These are phyloP conservation scores for Copidosoma aretas DNA, from an alignment of 2,888 invertebrate species.

Conservation along the genomic window DNA sequence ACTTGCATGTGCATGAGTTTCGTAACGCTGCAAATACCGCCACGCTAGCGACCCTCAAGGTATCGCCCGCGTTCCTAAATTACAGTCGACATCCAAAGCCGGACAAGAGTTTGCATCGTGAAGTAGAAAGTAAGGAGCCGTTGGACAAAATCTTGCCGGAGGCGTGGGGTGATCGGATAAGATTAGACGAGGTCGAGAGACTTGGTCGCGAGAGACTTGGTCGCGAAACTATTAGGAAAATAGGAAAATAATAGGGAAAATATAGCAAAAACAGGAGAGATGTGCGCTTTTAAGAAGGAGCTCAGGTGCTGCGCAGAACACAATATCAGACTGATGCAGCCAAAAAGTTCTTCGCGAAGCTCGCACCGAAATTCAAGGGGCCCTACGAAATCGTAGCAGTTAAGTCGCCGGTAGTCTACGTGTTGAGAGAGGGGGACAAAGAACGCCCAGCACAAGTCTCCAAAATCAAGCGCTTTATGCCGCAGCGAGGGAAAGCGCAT, in stretches of 20 bases:
- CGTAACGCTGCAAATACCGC: too few relatives aligned
- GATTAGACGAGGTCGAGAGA: neutral
- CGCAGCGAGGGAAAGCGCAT: too few relatives aligned
- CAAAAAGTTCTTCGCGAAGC: too few relatives aligned
- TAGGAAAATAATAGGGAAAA: neutral
- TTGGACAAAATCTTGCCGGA: neutral
- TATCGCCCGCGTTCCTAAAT: conserved; percentile 37
- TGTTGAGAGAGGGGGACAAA: too few relatives aligned
- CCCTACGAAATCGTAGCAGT: too few relatives aligned
- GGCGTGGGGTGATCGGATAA: neutral
- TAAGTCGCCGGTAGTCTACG: too few relatives aligned
- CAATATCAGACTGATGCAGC: too few relatives aligned
- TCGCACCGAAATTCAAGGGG: too few relatives aligned
- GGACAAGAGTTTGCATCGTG: neutral
- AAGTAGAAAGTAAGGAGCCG: neutral
- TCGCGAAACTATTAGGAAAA: neutral
- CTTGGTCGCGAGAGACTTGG: neutral
- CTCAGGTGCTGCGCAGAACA: too few relatives aligned
- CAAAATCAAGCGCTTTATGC: too few relatives aligned
- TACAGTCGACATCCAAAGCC: conserved; percentile 23
- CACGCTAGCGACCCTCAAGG: conserved; percentile 29
- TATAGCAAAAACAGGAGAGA: neutral
- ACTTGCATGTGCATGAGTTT: conserved; percentile 33
- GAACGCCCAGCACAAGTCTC: too few relatives aligned
- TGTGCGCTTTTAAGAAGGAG: neutral